Evolutionary conservation across 2,888 invertebrate species (phyloP).

Genomic region (Tineola bisselliella): DNA sequence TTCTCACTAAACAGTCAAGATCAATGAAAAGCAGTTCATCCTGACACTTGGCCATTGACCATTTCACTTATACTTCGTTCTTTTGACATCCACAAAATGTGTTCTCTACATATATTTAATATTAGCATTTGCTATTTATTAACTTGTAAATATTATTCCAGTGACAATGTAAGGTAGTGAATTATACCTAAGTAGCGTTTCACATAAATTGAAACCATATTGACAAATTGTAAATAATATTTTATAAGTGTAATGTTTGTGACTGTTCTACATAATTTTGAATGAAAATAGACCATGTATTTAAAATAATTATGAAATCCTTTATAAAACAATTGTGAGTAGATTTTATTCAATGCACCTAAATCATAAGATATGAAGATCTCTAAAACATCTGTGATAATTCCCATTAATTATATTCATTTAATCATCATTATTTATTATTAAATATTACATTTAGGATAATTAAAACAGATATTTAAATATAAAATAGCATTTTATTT

Average conservation of each 20-base stretch:
- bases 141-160: background rate
- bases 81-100: constrained; percentile 3
- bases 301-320: background rate
- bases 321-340: background rate
- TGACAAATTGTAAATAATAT: background rate
- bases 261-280: background rate
- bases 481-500: constrained; percentile 1
- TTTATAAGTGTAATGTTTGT: background rate
- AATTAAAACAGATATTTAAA: background rate
- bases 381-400: constrained; percentile 67
- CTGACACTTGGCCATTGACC: background rate
- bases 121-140: background rate
- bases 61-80: background rate
- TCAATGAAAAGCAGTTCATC: too few relatives aligned
- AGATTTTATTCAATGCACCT: constrained; percentile 27
- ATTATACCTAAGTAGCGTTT: background rate
- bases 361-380: constrained; percentile 61
- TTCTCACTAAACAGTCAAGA: background rate
- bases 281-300: background rate
- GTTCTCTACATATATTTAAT: background rate
- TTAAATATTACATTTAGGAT: constrained; percentile 2
- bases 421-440: constrained; percentile 8
- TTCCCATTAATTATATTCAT: constrained; percentile 34
- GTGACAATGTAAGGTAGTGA: background rate
- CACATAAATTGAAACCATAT: background rate